phyloP scores from a whole-genome alignment of 2,797 vertebrate genomes.

The Pangasius djambal region DNA sequence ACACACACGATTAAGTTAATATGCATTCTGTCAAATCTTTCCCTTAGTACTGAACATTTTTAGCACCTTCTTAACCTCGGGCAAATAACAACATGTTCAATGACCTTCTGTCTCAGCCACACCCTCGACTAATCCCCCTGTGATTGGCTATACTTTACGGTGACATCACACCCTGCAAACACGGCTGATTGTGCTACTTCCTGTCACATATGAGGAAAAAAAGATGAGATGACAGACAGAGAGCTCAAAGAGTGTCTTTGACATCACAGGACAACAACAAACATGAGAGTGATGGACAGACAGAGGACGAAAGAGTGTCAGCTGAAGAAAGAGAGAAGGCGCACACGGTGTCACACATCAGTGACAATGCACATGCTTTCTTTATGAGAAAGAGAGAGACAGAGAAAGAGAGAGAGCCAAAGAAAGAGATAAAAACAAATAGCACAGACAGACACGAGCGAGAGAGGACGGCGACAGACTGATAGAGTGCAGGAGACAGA shows the following conservation, averaged over 20 bases:
- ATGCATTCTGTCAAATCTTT: constrained; percentile 8
- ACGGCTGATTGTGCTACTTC: neutral
- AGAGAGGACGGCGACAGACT: neutral
- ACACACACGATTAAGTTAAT: neutral
- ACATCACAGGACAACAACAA: constrained; percentile 9
- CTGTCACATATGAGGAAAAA: constrained; percentile 5
- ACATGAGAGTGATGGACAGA: constrained; percentile 31
- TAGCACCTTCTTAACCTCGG: neutral
- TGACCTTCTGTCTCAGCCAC: neutral
- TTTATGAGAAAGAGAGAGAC: neutral
- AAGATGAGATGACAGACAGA: neutral
- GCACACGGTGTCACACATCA: neutral
- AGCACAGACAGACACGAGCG: neutral
- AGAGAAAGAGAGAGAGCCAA: neutral
- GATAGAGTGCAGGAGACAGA: neutral
- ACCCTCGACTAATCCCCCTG: neutral
- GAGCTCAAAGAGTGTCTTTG: constrained; percentile 9
- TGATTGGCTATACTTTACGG: neutral
- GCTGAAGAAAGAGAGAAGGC: neutral
- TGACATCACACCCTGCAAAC: constrained; percentile 12
- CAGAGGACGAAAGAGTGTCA: neutral
- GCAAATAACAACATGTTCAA: neutral
- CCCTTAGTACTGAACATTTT: neutral
- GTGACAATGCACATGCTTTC: neutral
- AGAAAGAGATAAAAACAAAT: neutral